Evolutionary conservation across 2,797 vertebrate genomes (phyloP), one percentile per base, ranked within the genome.

Genomic region (Syndactyla subalaris): DNA sequence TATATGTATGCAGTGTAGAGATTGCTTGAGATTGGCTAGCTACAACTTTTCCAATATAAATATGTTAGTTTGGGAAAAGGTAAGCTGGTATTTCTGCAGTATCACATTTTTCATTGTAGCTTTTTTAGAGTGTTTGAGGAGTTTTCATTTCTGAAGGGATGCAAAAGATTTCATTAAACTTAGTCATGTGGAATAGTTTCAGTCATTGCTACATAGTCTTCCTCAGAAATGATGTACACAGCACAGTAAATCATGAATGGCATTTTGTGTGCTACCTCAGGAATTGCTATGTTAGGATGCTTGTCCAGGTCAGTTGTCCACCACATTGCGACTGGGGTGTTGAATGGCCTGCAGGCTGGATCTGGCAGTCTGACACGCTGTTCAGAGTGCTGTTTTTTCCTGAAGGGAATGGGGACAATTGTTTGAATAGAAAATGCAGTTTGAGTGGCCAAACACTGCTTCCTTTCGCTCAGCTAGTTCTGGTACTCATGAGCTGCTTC

Each of bases 281-380:
- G 49, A 71, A 23, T 24, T 71, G 14, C 78, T 48, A 0, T 32
- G 14, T 34, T 66, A 32, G 17, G 26, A 11, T 67, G 23, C 55
- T 72, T 68, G 54, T 39, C 34, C 49, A 23, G 14, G n/a, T 85
- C 57, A 67, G 16, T 55, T 39, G 29, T 43, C 19, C 22, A 43
- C 24, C 24, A 61, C n/a, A 3, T 3, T n/a, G 19, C 51, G 30
- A 24, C 43, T 3, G 3, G 15, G 2, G 5, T 36, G 14, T 61
- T 74, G 38, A 38, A 15, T 52, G 73, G 8, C 57, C 38, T 61
- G 43, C 24, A 46, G 3, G 17, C 62, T 93, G 34, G 22, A 20
- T 34, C 57, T 77, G 45, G 22, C 52, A 66, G 12, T 23, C 8
- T 38, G n/a, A 29, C 9, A 2, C 6, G 7, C 22, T 2, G 0